Conservation (phyloP, 2,888 invertebrate species). For the Allacma fusca region DNA sequence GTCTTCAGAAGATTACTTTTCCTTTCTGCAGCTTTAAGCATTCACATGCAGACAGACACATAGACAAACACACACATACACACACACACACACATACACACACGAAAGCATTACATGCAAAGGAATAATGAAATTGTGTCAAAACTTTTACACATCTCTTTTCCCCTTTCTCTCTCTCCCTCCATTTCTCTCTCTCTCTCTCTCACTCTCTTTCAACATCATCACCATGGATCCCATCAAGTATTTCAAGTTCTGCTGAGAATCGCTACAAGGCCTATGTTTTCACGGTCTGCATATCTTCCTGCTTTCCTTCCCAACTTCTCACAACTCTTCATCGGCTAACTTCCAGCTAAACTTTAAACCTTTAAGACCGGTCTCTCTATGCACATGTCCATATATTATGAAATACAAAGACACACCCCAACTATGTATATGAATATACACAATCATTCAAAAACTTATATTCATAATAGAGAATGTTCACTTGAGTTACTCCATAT, state of each 20-base stretch:
- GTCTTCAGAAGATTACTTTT: constrained; percentile 40
- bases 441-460: too few species aligned
- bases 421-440: too few species aligned
- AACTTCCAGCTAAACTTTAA: neutral
- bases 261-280: neutral
- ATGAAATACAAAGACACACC: too few species aligned
- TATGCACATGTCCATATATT: too few species aligned
- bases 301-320: neutral
- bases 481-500: too few species aligned
- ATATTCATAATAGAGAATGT: too few species aligned
- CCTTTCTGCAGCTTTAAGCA: neutral
- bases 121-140: constrained; percentile 40
- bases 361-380: neutral
- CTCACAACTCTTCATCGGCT: neutral
- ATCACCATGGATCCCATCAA: constrained; percentile 16
- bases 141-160: constrained; percentile 32
- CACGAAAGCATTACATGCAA: neutral
- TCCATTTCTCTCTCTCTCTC: neutral
- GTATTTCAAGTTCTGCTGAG: neutral
- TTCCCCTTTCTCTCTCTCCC: constrained; percentile 1
- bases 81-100: neutral
- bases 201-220: neutral
- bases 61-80: neutral
- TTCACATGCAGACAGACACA: neutral
- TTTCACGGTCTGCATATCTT: neutral